Percentiles rank a stretch among this genome's conserved stretches.
phyloP scores from a whole-genome alignment of 2,797 vertebrate species.

The Lagocephalus sceleratus region DNA sequence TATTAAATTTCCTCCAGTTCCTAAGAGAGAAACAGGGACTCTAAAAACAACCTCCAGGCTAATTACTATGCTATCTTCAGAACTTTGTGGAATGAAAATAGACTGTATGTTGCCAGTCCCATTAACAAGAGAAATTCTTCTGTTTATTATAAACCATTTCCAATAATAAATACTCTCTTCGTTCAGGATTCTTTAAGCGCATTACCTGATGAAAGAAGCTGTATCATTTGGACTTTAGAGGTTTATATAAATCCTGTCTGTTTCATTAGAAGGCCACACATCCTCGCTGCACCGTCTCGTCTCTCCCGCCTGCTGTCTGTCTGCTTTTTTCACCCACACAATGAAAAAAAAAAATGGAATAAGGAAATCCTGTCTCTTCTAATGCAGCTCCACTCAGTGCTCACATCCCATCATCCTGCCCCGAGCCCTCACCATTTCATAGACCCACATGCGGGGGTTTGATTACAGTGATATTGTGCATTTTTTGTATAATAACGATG shows the following conservation, averaged over 20 bases:
- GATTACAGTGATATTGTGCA: conserved; percentile 23
- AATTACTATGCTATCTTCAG: conserved; percentile 7
- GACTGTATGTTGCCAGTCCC: conserved; percentile 4
- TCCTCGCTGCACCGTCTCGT: conserved; percentile 11
- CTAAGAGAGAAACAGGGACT: neutral
- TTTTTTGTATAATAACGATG: neutral
- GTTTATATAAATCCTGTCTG: conserved; percentile 13
- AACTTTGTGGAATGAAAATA: conserved; percentile 19
- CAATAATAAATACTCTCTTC: conserved; percentile 29
- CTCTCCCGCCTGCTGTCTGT: conserved; percentile 37
- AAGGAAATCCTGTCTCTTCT: conserved; percentile 7
- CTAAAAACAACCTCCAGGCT: neutral
- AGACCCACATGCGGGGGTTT: conserved; percentile 15
- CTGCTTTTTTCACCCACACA: conserved; percentile 49
- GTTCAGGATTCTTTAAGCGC: conserved; percentile 11
- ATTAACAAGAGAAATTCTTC: conserved; percentile 23
- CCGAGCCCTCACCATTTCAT: conserved; percentile 21
- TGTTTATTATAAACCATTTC: conserved; percentile 28
- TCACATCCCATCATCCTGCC: conserved; percentile 21
- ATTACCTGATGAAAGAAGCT: conserved; percentile 14
- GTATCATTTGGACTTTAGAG: conserved; percentile 18
- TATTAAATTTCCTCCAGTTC: neutral
- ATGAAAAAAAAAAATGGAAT: neutral
- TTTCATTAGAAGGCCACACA: conserved; percentile 35
- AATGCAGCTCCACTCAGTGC: conserved; percentile 1